Conservation (phyloP, 2,113 vertebrate genomes). For the Himantopus leucocephalus region DNA sequence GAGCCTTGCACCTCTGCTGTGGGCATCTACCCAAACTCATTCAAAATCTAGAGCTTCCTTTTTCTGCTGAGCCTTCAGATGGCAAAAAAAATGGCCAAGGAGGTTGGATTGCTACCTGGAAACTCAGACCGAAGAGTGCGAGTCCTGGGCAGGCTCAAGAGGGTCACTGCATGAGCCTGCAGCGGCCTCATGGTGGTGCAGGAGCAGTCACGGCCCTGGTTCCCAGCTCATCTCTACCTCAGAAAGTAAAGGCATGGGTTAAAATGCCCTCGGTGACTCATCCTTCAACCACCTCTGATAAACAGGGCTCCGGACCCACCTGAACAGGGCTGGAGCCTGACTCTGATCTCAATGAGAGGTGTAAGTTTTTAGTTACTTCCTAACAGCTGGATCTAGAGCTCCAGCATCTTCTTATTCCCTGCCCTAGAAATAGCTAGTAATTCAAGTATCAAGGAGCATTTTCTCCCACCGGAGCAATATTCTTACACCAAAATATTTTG, state of each 20-base stretch:
- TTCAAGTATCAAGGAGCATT: background rate
- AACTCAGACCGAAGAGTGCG: background rate
- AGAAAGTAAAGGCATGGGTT: background rate
- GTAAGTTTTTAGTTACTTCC: background rate
- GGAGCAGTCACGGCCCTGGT: background rate
- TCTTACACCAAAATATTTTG: background rate
- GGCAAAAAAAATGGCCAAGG: background rate
- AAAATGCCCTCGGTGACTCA: background rate
- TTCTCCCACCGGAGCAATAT: background rate
- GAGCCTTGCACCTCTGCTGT: background rate
- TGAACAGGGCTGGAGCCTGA: background rate
- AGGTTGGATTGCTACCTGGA: background rate
- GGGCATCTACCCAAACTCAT: background rate
- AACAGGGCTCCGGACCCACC: background rate
- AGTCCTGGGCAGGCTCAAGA: background rate
- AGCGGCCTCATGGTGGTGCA: background rate
- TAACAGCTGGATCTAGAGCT: background rate
- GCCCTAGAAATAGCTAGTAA: background rate
- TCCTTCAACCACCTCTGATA: background rate
- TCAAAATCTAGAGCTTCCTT: background rate
- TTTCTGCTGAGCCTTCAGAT: background rate
- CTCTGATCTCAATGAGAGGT: background rate
- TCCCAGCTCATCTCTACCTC: background rate
- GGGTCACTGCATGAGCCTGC: background rate
- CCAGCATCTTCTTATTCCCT: background rate